phyloP scores from a whole-genome alignment of 2,113 vertebrate genomes.

The Cottus gobio region DNA sequence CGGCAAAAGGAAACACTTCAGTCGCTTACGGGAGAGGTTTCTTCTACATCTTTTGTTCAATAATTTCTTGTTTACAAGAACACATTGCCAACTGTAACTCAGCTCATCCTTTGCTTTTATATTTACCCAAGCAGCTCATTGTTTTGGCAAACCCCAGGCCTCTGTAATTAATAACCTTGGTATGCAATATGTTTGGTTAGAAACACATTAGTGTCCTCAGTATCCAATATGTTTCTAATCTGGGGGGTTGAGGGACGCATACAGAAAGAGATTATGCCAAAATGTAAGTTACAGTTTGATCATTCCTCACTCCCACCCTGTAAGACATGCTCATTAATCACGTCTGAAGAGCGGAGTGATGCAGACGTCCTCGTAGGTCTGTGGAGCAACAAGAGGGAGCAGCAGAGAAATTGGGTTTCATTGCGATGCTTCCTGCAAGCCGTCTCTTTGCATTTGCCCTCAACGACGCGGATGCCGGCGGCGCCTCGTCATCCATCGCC shows the following conservation, averaged over 20 bases:
- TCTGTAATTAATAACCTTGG: conserved; percentile 57
- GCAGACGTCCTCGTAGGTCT: conserved; percentile 29
- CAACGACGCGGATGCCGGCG: not conserved
- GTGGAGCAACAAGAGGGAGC: conserved; percentile 31
- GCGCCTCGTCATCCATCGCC: conserved; percentile 51
- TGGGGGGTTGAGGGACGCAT: conserved; percentile 12
- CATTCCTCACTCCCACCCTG: conserved; percentile 38
- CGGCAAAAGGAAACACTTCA: conserved; percentile 31
- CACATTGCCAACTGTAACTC: not conserved
- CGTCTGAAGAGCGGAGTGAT: conserved; percentile 66
- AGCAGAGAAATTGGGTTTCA: conserved; percentile 47
- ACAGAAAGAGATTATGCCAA: conserved; percentile 53
- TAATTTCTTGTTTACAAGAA: conserved; percentile 8
- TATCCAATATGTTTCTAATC: conserved; percentile 52
- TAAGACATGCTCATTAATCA: conserved; percentile 70
- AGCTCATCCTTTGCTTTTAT: not conserved
- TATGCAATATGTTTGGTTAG: not conserved
- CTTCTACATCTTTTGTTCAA: conserved; percentile 20
- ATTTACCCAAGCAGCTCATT: conserved; percentile 5
- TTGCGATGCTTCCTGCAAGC: conserved; percentile 35
- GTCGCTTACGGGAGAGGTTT: not conserved
- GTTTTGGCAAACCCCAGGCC: conserved; percentile 12
- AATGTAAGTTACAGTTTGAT: conserved; percentile 66
- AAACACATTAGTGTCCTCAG: not conserved
- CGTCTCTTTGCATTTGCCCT: conserved; percentile 29